Conservation (phyloP, 1,140 invertebrate species). For the Trachymyrmex cornetzi region DNA sequence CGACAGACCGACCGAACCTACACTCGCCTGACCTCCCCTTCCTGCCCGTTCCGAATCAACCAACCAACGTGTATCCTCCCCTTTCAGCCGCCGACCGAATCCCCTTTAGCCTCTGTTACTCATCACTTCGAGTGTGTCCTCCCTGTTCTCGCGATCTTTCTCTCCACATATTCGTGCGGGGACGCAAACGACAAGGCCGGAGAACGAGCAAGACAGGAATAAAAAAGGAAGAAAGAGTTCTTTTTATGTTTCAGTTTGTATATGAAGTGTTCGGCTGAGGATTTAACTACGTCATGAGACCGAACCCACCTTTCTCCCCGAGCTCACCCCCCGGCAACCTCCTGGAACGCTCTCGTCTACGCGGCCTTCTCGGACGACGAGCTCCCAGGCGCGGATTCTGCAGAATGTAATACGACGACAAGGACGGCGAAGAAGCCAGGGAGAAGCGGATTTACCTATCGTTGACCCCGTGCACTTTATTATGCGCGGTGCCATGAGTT, state of each 20-base stretch:
- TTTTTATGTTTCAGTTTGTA: constrained; percentile 83
- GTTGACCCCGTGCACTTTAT: constrained; percentile 82
- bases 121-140: constrained; percentile 66
- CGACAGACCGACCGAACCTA: constrained; percentile 73
- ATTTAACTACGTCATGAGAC: constrained; percentile 70
- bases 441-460: constrained; percentile 62
- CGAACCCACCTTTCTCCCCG: constrained; percentile 34
- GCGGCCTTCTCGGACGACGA: not conserved
- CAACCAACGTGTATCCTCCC: constrained; percentile 75
- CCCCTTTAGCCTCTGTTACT: constrained; percentile 69
- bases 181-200: not conserved
- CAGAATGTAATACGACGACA: constrained; percentile 44
- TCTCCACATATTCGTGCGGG: constrained; percentile 27
- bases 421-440: constrained; percentile 12
- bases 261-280: constrained; percentile 76
- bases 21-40: constrained; percentile 58
- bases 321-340: not conserved
- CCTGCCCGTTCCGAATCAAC: constrained; percentile 58
- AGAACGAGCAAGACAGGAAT: not conserved
- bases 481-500: constrained; percentile 79
- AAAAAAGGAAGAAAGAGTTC: constrained; percentile 42
- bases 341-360: constrained; percentile 22
- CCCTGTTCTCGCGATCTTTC: constrained; percentile 44
- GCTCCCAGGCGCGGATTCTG: not conserved
- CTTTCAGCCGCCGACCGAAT: constrained; percentile 68